Evolutionary conservation across 2,888 invertebrate genomes (phyloP).

Genomic region (Drosophila sordidapex): DNA sequence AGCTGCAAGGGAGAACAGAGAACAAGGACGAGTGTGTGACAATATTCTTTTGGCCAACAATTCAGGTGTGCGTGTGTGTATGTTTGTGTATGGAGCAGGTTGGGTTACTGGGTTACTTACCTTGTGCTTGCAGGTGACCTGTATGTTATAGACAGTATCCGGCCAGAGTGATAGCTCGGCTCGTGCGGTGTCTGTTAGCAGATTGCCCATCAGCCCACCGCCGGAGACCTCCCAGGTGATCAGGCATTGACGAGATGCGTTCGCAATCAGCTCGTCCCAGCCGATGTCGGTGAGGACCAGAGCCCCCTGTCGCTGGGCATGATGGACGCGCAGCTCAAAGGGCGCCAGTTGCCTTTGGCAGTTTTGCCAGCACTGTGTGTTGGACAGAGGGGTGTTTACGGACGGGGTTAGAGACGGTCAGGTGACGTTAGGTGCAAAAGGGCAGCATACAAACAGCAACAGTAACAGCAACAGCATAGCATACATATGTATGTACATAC

Average conservation of each 20-base stretch:
- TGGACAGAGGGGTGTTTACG: neutral
- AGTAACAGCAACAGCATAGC: neutral
- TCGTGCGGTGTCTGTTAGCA: conserved; percentile 84
- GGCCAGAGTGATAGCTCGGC: conserved; percentile 85
- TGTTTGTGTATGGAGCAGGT: neutral
- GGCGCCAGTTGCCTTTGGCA: conserved; percentile 81
- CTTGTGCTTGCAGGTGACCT: conserved; percentile 85
- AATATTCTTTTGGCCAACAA: neutral
- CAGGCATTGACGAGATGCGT: conserved; percentile 82
- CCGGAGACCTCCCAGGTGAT: conserved; percentile 85
- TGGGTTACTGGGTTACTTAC: conserved; percentile 63
- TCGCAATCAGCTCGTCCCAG: conserved; percentile 81
- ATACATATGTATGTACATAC: neutral
- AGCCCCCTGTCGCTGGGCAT: conserved; percentile 84
- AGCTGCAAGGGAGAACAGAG: conserved; percentile 62
- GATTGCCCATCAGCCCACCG: conserved; percentile 84
- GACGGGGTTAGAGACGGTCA: neutral
- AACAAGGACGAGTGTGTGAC: neutral
- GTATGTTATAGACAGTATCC: conserved; percentile 84
- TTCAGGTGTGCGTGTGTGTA: neutral
- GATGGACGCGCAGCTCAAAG: conserved; percentile 79
- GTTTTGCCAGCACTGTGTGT: conserved; percentile 83
- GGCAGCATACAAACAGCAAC: conserved; percentile 4
- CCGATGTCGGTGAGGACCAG: conserved; percentile 84
- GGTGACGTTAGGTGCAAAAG: conserved; percentile 10